phyloP scores from a whole-genome alignment of 2,797 vertebrate genomes.

The Macropus fuliginosus region DNA sequence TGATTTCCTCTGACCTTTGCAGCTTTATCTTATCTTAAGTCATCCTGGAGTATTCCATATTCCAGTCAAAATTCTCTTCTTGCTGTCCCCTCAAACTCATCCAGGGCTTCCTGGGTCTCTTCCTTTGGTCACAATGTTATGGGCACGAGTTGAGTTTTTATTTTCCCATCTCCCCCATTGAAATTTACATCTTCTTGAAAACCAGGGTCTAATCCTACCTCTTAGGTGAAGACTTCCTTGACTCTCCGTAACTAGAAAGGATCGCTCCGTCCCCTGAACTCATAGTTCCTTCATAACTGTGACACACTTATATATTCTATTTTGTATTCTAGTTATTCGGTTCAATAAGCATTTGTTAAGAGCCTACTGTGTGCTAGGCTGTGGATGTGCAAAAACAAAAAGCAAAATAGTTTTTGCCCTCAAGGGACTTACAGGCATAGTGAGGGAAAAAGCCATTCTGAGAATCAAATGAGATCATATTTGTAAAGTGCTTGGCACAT shows the following conservation, averaged over 20 bases:
- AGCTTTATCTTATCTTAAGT: neutral
- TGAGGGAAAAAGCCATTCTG: neutral
- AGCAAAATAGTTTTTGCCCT: neutral
- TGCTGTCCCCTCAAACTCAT: neutral
- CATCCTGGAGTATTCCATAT: neutral
- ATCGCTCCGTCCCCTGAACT: neutral
- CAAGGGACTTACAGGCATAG: neutral
- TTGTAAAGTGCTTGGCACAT: neutral
- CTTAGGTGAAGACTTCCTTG: neutral
- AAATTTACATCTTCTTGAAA: neutral
- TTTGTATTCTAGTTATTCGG: neutral
- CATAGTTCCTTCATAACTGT: neutral
- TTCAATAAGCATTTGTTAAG: neutral
- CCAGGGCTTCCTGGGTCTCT: neutral
- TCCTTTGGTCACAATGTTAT: neutral
- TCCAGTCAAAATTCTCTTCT: neutral
- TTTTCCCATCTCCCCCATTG: neutral
- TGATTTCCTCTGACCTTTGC: neutral
- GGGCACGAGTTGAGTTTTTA: neutral
- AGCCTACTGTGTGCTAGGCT: neutral
- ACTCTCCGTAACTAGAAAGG: neutral
- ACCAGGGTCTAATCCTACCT: neutral
- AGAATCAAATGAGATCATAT: neutral
- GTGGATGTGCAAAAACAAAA: neutral
- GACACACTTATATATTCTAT: neutral